These are phyloP conservation scores for Anguilla megastoma DNA, from an alignment of 2,797 vertebrate species.

Conservation along the genomic window DNA sequence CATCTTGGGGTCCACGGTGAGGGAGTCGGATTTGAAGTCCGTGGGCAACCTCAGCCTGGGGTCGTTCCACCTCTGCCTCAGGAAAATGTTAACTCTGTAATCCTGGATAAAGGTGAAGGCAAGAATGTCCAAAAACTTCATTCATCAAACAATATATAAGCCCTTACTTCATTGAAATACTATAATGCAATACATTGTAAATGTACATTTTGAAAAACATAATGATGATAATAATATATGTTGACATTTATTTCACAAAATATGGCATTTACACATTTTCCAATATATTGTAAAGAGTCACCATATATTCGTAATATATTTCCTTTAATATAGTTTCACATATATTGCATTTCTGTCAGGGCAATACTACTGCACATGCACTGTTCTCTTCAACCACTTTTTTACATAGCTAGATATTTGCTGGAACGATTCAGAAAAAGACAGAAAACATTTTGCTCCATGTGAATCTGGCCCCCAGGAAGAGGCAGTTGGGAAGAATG, in stretches of 20 bases:
- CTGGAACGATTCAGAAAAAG: background rate
- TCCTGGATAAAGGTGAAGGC: constrained; percentile 71
- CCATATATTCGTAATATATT: background rate
- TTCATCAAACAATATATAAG: background rate
- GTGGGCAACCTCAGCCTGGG: constrained; percentile 87
- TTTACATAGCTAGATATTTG: background rate
- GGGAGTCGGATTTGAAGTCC: constrained; percentile 88
- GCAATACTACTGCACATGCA: background rate
- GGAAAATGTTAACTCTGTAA: constrained; percentile 94
- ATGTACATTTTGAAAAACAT: no score
- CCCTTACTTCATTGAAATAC: background rate
- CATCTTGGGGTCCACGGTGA: constrained; percentile 95
- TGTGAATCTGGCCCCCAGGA: background rate
- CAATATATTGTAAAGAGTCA: no score
- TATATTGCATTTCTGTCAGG: background rate
- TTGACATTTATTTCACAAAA: no score
- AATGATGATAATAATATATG: no score
- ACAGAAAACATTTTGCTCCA: background rate
- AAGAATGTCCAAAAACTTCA: background rate
- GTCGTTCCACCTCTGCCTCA: constrained; percentile 96
- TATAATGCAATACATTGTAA: background rate
- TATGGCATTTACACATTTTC: no score
- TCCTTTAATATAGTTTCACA: background rate
- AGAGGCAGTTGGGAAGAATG: no score
- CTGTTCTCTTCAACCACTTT: background rate